Evolutionary conservation across 2,888 invertebrate species (phyloP), one percentile per base, ranked within the genome.

Genomic region (Archips crataeganus): DNA sequence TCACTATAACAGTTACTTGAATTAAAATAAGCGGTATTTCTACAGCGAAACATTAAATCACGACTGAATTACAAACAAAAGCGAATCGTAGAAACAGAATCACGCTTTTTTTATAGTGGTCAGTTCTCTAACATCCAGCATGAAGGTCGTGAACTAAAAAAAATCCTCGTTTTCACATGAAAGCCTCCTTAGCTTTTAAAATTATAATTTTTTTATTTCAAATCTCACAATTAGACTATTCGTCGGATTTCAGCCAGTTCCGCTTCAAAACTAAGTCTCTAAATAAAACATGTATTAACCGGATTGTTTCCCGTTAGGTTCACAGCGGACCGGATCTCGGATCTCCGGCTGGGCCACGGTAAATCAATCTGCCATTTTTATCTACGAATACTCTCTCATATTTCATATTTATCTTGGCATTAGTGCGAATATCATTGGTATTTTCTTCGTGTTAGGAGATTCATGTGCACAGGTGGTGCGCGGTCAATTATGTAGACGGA

Each of bases 391-490:
- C 77, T 63, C 62, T 72, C 75, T 77, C 75, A 71, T 75, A 76
- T 77, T 77, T 77, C 75, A 75, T 77, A 75, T 78, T 77, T 77
- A 74, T 75, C 77, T 70, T 61, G 67, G 74, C 77, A 77, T 77
- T 78, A 77, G 76, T 75, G 75, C 60, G 66, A 71, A 63, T 65
- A 65, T 60, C 57, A 11, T 23, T 36, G 61, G 23, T 39, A 61
- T 42, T 51, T 65, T 72, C 67, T 67, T 63, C 67, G 85, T 84
- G 84, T 82, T 87, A 84, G 71, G 51, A 45, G 23, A n/a, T 57
- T 57, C 39, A 39, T 63, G 54, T 45, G 64, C 36, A 6, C 66
- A 51, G 66, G 54, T 70, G 63, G 15, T 4, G 42, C 23, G 42
- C 62, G 59, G 57, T 59, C 42, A 70, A 54, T 60, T 71, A 72